These are phyloP conservation scores for Agapornis roseicollis DNA, from an alignment of 2,113 vertebrate genomes.

Conservation along the genomic window DNA sequence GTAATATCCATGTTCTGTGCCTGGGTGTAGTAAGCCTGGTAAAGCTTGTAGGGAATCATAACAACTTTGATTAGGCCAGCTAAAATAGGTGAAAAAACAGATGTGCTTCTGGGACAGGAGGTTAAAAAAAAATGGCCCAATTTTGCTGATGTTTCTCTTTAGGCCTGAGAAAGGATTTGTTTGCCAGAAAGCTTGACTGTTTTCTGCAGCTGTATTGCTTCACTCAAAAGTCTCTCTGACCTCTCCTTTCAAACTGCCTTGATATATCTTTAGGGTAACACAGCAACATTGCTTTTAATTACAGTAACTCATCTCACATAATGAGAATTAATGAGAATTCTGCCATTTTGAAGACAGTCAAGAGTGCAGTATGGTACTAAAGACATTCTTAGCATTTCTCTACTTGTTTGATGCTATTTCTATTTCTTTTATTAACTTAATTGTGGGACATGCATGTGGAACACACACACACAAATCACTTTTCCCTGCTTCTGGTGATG, in stretches of 20 bases:
- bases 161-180: neutral
- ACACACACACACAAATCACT: neutral
- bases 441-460: neutral
- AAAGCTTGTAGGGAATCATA: neutral
- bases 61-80: neutral
- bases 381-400: conserved; percentile 27
- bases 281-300: conserved; percentile 9
- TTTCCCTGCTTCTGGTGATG: neutral
- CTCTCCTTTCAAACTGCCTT: neutral
- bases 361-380: neutral
- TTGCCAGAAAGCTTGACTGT: neutral
- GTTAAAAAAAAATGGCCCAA: neutral
- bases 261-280: neutral
- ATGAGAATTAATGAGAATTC: conserved; percentile 42
- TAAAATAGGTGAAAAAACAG: neutral
- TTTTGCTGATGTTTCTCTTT: neutral
- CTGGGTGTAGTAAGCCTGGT: neutral
- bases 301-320: conserved; percentile 31
- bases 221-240: neutral
- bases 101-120: neutral
- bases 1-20: neutral
- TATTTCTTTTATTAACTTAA: neutral
- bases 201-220: neutral
- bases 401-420: neutral
- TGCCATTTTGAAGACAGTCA: neutral